Evolutionary conservation across 1,140 invertebrate species (phyloP), one percentile per base, ranked within the genome.

Genomic region (Trinorchestia longiramus): DNA sequence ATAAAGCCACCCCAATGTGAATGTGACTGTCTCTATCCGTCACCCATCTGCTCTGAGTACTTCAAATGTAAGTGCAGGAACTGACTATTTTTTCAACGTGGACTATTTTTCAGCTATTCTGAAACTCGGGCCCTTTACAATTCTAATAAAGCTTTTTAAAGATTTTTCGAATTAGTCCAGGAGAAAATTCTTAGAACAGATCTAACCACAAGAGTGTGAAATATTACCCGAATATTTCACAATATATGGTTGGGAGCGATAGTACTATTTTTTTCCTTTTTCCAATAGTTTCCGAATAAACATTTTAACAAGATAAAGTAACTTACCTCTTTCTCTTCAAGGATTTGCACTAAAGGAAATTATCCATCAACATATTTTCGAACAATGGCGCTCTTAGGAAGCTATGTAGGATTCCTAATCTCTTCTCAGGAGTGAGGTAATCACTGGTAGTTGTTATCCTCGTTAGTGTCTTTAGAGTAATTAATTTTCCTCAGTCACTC

Each of bases 21-120:
- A 53, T 96, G 96, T 53, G 92, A 96, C 62, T 96, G 96, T 28
- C 91, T 95, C n/a, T 96, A 96, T n/a, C 96, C 96, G 8, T 96
- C 96, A 15, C 92, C 90, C 40, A 47, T 96, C 88, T 96, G 96
- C 91, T 57, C 88, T 87, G 94, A 94, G 43, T 96, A 95, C 45
- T 96, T 94, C 91, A 45, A 95, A 45, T 96, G 96, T 96, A 77
- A 96, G 96, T 94, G 28, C 15, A 77, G 62, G 62, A 36, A 77
- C 62, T 77, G 62, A 77, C 28, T 77, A 19, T 28, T 36, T 77
- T 36, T 28, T 36, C 1, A 28, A 36, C 15, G 62, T 28, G 36
- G 15, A 23, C 62, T 77, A 77, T 1, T 77, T 77, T 77, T 28
- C 28, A 11, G 1, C 28, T 23, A 36, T 77, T 77, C 36, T 77